These are phyloP conservation scores for Camponotus vicinus DNA, from an alignment of 1,140 invertebrate genomes.

Conservation along the genomic window DNA sequence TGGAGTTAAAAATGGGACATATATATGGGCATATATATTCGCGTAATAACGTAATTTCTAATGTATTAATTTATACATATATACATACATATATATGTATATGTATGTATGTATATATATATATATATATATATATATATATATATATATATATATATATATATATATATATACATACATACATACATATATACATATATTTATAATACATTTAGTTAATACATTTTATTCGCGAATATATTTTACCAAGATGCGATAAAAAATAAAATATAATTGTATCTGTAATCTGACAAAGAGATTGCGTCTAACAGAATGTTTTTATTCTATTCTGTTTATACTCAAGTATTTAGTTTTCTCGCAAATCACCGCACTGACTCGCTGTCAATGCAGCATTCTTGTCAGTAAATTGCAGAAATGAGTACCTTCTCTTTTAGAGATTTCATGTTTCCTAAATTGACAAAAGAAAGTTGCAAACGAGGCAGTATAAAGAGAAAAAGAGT, in stretches of 20 bases:
- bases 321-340: slow-evolving; percentile 5
- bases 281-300: background rate
- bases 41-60: background rate
- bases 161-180: slow-evolving; percentile 2
- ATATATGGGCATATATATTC: background rate
- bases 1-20: slow-evolving; percentile 6
- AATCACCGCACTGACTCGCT: background rate
- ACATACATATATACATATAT: background rate
- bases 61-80: background rate
- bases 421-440: background rate
- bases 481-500: background rate
- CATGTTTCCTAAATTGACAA: slow-evolving; percentile 2
- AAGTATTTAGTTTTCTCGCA: background rate
- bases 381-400: background rate
- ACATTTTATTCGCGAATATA: slow-evolving; percentile 21
- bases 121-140: too few relatives aligned
- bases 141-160: too few relatives aligned
- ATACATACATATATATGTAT: too few relatives aligned
- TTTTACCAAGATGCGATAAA: slow-evolving; percentile 1
- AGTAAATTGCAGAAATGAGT: background rate
- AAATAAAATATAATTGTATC: slow-evolving; percentile 29
- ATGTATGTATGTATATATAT: too few relatives aligned
- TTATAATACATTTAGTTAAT: background rate
- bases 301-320: background rate
- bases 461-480: slow-evolving; percentile 2